Conservation (phyloP, 2,888 invertebrate species). For the Spodoptera exigua region DNA sequence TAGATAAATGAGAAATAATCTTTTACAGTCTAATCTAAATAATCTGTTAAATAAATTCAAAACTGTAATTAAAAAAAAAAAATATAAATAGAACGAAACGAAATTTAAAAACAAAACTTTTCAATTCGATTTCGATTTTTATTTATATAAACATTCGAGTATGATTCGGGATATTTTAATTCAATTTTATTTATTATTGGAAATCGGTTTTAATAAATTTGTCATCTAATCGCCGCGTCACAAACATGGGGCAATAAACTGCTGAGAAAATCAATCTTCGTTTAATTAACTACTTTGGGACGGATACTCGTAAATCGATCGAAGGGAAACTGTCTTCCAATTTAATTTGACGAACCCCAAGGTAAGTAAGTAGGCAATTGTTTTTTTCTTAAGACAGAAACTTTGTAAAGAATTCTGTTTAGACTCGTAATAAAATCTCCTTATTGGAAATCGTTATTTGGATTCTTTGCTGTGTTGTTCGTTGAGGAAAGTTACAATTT, state of each 20-base stretch:
- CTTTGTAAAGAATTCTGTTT: conserved; percentile 21
- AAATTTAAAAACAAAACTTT: not conserved
- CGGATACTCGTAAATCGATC: conserved; percentile 56
- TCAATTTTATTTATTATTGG: conserved; percentile 21
- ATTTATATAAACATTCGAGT: conserved; percentile 26
- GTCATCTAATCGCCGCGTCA: conserved; percentile 43
- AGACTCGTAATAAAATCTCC: conserved; percentile 12
- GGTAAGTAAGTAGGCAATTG: conserved; percentile 40
- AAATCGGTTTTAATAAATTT: conserved; percentile 44
- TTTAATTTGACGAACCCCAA: conserved; percentile 56
- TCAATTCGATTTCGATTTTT: conserved; percentile 2
- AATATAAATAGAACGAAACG: not conserved
- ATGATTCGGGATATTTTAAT: conserved; percentile 17
- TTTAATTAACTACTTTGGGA: conserved; percentile 62
- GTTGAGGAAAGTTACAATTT: too few species aligned
- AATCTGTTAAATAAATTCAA: not conserved
- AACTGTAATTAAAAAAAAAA: not conserved
- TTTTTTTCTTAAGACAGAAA: conserved; percentile 39
- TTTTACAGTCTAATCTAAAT: not conserved
- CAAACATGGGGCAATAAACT: conserved; percentile 56
- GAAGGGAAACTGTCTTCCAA: conserved; percentile 43
- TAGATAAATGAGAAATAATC: not conserved
- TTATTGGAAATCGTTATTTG: conserved; percentile 4
- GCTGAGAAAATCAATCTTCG: conserved; percentile 61
- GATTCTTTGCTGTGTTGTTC: too few species aligned